Percentiles rank a stretch among this genome's conserved stretches.
Evolutionary conservation across 2,797 vertebrate species (phyloP).

Genomic region (Diglossa cyanea): DNA sequence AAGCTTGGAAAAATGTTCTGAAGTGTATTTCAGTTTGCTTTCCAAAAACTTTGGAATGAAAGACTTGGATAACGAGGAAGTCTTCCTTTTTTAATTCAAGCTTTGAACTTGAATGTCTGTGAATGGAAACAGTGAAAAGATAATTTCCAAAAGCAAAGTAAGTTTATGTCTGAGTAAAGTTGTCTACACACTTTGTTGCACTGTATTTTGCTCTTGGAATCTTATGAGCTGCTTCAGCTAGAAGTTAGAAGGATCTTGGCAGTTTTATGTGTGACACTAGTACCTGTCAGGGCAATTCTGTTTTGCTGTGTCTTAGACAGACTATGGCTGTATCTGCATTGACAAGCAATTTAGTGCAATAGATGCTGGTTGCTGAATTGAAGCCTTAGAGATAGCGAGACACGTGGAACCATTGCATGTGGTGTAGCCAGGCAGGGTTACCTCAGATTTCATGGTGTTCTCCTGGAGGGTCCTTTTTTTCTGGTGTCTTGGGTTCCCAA

Average conservation of each 20-base stretch:
- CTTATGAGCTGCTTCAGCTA: not conserved
- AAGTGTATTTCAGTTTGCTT: not conserved
- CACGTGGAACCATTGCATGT: fast-evolving
- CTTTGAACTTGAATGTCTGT: not conserved
- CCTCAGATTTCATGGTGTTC: not conserved
- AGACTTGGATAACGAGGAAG: not conserved
- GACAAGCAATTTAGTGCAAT: not conserved
- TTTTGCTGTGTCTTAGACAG: not conserved
- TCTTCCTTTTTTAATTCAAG: not conserved
- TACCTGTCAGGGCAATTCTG: not conserved
- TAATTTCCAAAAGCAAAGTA: not conserved
- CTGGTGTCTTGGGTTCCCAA: not conserved
- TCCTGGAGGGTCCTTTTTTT: not conserved
- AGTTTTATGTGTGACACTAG: not conserved
- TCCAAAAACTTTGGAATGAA: not conserved
- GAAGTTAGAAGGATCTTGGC: not conserved
- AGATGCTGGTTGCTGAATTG: not conserved
- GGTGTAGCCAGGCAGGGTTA: not conserved
- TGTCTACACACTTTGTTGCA: not conserved
- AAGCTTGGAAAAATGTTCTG: not conserved
- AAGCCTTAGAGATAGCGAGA: not conserved
- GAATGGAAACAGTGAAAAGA: not conserved
- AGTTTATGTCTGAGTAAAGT: not conserved
- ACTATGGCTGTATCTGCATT: not conserved
- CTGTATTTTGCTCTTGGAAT: not conserved